Conservation (phyloP, 2,888 invertebrate species). For the Bibio marci region DNA sequence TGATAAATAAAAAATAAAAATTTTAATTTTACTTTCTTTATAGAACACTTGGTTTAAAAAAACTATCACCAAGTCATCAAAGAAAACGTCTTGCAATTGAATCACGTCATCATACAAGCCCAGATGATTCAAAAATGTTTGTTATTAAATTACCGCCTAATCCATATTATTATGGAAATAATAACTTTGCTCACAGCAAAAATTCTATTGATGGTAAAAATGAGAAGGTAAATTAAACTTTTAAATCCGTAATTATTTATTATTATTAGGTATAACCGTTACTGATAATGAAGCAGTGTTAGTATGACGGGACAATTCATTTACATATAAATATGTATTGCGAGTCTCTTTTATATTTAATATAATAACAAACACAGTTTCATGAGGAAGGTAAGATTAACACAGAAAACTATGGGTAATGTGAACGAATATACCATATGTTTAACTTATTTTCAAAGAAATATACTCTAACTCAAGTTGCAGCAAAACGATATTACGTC, state of each 20-base stretch:
- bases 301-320: no score
- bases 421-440: no score
- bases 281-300: slow-evolving; percentile 7
- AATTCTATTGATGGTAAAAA: slow-evolving; percentile 26
- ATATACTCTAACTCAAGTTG: no score
- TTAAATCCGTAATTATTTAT: not conserved
- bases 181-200: slow-evolving; percentile 38
- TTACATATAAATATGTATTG: no score
- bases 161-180: slow-evolving; percentile 59
- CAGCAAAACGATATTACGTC: no score
- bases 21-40: not conserved
- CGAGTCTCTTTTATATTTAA: no score
- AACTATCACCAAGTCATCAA: slow-evolving; percentile 62
- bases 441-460: no score
- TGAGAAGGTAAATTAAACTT: slow-evolving; percentile 6
- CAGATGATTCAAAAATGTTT: slow-evolving; percentile 71
- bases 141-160: slow-evolving; percentile 76
- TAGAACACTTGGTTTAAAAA: slow-evolving; percentile 42
- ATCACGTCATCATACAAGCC: slow-evolving; percentile 49
- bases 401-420: no score
- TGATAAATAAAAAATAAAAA: no score
- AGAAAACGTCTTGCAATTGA: slow-evolving; percentile 63
- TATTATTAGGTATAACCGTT: slow-evolving; percentile 1
- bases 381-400: no score
- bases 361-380: no score